A percentile compares a stretch with the other conserved stretches of the same genome.
These are phyloP conservation scores for Euborellia annulipes DNA, from an alignment of 1,140 invertebrate genomes.

Conservation along the genomic window DNA sequence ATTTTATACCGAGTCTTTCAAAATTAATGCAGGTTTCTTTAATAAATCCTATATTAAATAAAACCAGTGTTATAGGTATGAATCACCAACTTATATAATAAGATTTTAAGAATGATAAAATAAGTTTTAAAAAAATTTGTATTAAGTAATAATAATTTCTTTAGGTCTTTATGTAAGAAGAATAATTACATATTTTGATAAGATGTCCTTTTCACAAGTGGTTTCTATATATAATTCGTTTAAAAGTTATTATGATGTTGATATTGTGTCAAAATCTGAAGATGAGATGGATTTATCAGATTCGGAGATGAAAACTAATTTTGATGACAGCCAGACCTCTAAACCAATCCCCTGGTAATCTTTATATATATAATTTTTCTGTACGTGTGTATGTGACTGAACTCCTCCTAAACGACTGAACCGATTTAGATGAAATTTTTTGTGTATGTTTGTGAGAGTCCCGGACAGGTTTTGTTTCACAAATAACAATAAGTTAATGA, in stretches of 20 bases:
- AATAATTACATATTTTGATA: conserved; percentile 64
- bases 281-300: conserved; percentile 1
- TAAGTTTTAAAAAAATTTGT: neutral
- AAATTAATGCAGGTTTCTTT: conserved; percentile 29
- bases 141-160: conserved; percentile 26
- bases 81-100: conserved; percentile 14
- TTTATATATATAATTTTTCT: no score
- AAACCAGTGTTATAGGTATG: conserved; percentile 28
- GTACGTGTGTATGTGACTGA: no score
- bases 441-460: no score
- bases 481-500: no score
- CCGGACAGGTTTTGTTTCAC: no score
- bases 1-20: conserved; percentile 39
- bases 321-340: conserved; percentile 8
- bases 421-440: no score
- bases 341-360: no score
- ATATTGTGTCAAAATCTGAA: conserved; percentile 12
- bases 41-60: conserved; percentile 20
- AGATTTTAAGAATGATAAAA: conserved; percentile 2
- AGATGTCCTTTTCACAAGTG: conserved; percentile 64
- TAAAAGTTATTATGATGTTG: conserved; percentile 40
- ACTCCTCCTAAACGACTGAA: no score
- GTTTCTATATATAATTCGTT: conserved; percentile 49
- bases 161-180: conserved; percentile 60
- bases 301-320: conserved; percentile 4